Base-by-base conservation (phyloP, 30 jellyfish, hydroid and myxozoan species). In the Hydractinia echinata region DNA sequence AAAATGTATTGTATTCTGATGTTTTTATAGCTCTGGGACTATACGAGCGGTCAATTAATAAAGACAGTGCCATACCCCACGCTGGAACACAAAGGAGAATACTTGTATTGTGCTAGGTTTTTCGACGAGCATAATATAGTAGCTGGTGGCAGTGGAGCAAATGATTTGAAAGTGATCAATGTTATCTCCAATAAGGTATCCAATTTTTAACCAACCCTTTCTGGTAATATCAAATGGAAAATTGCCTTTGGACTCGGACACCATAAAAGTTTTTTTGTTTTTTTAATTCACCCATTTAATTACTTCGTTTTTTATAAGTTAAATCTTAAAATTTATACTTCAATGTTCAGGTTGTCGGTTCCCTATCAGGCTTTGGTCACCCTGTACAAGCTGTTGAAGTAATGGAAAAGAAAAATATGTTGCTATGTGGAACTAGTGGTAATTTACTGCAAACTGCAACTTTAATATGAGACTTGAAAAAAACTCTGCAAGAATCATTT, bases 71-170 rank as follows among this genome's bases (percentile, higher is more conserved):
- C 95, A 1, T 82, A 83, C 55, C 98, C 96, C 44, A 86, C 84
- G 10, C 49, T 80, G 0, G 92, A 83, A 53, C 88, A 81, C 30
- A 86, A 80, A 13, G 98, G 98, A 74, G 96, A 92, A 74, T 92
- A 80, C 73, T 76, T 92, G 20, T 92, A 92, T 73, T 92, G 98
- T 87, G 95, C 92, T 4, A 76, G 98, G 52, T 92, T 92, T 79
- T 86, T 86, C 88, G 89, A 86, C 66, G 53, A 84, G 11, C 61
- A 79, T 4, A 73, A 83, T 30, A 51, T 92, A 7, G 88, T 86
- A 9, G 98, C 95, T 62, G 98, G 96, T 39, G 98, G 98, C 18
- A 92, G 98, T 79, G 98, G 98, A 3, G 79, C 95, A 66, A 92
- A 92, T 76, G 98, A 92, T 64, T 81, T 92, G 74, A 87, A 92